Percentiles rank a stretch among this genome's conserved stretches.
These are phyloP conservation scores for Equus przewalskii DNA, from an alignment of 2,113 vertebrate genomes.

Conservation along the genomic window DNA sequence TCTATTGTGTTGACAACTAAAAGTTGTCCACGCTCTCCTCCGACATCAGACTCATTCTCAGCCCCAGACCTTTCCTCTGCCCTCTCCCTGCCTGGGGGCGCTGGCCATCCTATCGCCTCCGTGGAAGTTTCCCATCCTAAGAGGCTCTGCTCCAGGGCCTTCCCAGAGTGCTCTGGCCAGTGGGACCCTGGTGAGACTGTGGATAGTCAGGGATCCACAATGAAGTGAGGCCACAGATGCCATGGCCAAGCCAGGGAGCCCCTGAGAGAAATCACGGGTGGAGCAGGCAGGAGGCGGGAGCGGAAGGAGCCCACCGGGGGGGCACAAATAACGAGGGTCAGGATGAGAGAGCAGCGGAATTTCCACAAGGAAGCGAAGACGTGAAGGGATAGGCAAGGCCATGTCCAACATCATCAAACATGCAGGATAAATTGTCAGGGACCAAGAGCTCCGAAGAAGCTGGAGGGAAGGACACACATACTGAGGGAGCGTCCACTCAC, in stretches of 20 bases:
- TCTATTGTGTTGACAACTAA: neutral
- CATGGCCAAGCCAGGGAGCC: rapidly evolving
- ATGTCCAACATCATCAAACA: neutral
- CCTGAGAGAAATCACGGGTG: neutral
- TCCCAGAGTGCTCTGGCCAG: neutral
- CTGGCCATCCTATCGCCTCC: too few species aligned
- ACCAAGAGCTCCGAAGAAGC: neutral
- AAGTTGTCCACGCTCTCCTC: neutral
- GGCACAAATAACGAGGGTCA: neutral
- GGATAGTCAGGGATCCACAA: neutral
- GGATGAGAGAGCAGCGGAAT: neutral
- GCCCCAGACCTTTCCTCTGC: neutral
- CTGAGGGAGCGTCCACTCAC: neutral
- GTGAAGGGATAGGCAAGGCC: too few species aligned
- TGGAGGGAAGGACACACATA: neutral
- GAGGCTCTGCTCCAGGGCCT: neutral
- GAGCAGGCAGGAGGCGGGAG: neutral
- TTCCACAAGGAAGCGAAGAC: neutral
- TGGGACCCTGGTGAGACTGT: rapidly evolving
- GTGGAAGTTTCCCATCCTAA: neutral
- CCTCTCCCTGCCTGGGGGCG: neutral
- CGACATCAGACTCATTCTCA: neutral
- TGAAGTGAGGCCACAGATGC: neutral
- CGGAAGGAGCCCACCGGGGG: neutral
- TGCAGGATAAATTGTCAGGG: neutral